Conservation (phyloP, 2,113 vertebrate genomes). For the Rattus norvegicus region GRCr8 NC_086031.1:42968501-42969000, state of each 20-base stretch:
- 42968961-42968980: background rate
- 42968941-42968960: background rate
- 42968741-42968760: background rate
- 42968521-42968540: background rate
- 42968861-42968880: background rate
- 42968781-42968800: background rate
- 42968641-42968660: background rate
- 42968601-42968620: background rate
- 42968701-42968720: background rate
- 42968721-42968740: background rate
- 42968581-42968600: background rate
- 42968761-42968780: background rate
- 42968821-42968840: too few species aligned
- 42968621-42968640: background rate
- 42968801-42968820: too few species aligned
- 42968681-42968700: background rate
- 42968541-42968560: rapidly evolving
- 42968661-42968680: background rate
- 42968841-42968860: too few species aligned
- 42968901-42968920: background rate
- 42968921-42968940: background rate
- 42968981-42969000: background rate
- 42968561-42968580: background rate
- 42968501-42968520: too few species aligned
- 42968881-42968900: background rate